phyloP scores from a whole-genome alignment of 1,140 invertebrate species.

The Oscheius sp. region DNA sequence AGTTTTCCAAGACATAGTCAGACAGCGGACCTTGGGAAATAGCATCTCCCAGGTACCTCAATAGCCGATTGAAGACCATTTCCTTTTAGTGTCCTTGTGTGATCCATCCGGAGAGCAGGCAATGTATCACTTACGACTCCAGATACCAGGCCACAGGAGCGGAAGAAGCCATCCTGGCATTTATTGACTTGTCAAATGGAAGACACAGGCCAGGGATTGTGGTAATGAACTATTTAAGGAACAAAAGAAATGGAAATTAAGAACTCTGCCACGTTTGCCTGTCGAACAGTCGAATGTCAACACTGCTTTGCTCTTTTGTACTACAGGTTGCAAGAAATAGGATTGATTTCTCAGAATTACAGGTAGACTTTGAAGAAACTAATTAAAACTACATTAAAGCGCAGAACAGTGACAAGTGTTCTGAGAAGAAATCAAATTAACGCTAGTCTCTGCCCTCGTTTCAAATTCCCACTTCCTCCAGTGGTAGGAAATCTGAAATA shows the following conservation, averaged over 20 bases:
- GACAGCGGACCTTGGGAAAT: neutral
- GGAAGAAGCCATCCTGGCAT: conserved; percentile 18
- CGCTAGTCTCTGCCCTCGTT: neutral
- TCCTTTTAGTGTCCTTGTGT: conserved; percentile 27
- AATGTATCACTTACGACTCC: conserved; percentile 26
- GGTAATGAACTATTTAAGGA: too few relatives aligned
- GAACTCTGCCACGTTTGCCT: conserved; percentile 10
- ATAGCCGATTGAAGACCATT: neutral
- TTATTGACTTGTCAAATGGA: neutral
- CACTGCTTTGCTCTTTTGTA: conserved; percentile 17
- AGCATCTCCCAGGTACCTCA: neutral
- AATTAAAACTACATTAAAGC: too few relatives aligned
- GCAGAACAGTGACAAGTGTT: too few relatives aligned
- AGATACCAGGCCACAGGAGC: conserved; percentile 18
- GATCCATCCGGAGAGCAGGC: conserved; percentile 4
- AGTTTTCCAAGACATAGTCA: neutral
- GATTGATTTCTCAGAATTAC: neutral
- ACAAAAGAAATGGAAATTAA: neutral
- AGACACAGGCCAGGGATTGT: too few relatives aligned
- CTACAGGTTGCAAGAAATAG: neutral
- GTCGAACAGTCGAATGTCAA: conserved; percentile 6
- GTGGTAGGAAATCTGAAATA: neutral
- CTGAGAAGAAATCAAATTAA: neutral
- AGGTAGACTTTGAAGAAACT: too few relatives aligned
- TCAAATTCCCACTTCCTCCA: neutral